Percentiles rank a stretch among this genome's conserved stretches.
Conservation (phyloP, 2,797 vertebrate species). For the Mycteria americana region DNA sequence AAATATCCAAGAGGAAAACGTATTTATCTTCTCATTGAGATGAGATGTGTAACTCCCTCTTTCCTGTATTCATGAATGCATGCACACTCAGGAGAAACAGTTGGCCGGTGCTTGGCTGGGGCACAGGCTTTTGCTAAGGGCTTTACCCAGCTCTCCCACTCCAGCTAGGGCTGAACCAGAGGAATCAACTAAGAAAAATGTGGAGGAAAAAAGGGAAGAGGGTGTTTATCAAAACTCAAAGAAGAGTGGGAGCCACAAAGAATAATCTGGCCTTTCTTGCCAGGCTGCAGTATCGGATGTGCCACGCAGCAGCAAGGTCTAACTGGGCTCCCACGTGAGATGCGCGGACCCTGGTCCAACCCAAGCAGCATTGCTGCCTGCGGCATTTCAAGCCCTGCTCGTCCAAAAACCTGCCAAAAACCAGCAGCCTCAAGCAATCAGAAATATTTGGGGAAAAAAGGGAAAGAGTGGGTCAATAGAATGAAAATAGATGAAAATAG, state of each 20-base stretch:
- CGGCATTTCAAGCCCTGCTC: background rate
- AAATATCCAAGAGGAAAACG: background rate
- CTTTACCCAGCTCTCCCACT: background rate
- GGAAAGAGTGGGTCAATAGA: background rate
- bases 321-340: rapidly evolving
- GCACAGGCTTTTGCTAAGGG: background rate
- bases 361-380: rapidly evolving
- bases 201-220: background rate
- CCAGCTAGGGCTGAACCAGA: background rate
- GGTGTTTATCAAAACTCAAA: background rate
- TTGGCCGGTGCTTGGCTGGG: background rate
- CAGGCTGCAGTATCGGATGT: rapidly evolving
- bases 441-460: background rate
- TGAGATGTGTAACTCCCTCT: background rate
- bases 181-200: background rate
- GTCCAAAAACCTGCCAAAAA: background rate
- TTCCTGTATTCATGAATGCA: background rate
- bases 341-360: background rate
- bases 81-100: background rate
- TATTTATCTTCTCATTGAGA: background rate
- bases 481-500: background rate
- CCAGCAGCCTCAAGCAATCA: background rate
- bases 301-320: background rate
- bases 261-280: background rate
- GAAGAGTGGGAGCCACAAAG: background rate